Base-by-base conservation (phyloP, 2,888 invertebrate genomes). In the Aproaerema taeniolella region DNA sequence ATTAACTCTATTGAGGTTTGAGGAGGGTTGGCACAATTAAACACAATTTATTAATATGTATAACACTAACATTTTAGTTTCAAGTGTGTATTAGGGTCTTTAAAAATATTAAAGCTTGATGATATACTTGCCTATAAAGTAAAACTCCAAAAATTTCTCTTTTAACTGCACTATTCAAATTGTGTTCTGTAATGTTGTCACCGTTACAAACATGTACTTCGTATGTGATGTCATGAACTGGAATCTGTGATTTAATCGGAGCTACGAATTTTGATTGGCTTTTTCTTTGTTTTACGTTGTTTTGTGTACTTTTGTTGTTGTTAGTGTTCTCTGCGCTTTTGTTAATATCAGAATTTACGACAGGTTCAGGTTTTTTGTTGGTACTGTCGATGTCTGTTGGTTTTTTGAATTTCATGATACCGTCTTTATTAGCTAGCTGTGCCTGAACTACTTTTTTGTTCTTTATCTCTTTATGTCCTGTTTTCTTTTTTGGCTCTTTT, bases 361-460 rank as follows among this genome's bases (percentile, higher is more conserved):
- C 20, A 20, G 20, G 5, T 20, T 20, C 20, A 20, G 20, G 20
- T 43, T 43, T 39, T n/a, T n/a, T n/a, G n/a, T n/a, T n/a, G n/a
- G n/a, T n/a, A n/a, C n/a, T n/a, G n/a, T n/a, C 32, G 16, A 9
- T 25, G 29, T 34, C 25, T 24, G 49, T 60, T 58, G 80, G 77
- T 43, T 69, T 79, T 13, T 49, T 47, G 44, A 61, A 85, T 50
- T 83, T 85, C 82, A 85, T 81, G 15, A 73, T 46, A 1, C 83
- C 83, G 42, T 59, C 68, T 56, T 72, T 79, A 41, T 85, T 82
- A 1, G 67, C 60, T 35, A 85, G 49, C 46, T 65, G 65, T 2
- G 83, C 52, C 61, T 85, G 85, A 10, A 82, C 45, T 2, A 59
- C 52, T 53, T 67, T 78, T 32, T 66, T 49, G n/a, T 26, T 24